A percentile compares a stretch with the other conserved stretches of the same genome.
These are phyloP conservation scores for Teleopsis dalmanni DNA, from an alignment of 1,140 invertebrate species.

Conservation along the genomic window DNA sequence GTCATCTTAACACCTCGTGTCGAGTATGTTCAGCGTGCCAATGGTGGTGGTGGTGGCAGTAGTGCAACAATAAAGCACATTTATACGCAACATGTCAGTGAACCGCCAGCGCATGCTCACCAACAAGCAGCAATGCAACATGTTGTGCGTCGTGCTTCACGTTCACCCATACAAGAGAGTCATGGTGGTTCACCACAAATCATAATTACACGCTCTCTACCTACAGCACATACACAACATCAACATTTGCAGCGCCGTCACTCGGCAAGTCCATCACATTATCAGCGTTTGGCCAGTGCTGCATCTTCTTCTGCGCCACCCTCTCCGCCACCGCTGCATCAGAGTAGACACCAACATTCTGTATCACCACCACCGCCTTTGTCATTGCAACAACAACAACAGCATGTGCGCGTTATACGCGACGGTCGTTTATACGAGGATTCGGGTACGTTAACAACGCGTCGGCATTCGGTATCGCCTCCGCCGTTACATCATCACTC, in stretches of 20 bases:
- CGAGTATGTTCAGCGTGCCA: slow-evolving; percentile 27
- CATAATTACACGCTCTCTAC: slow-evolving; percentile 27
- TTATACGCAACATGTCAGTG: slow-evolving; percentile 19
- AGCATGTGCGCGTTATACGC: slow-evolving; percentile 38
- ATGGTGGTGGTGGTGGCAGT: background rate
- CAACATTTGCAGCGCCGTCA: slow-evolving; percentile 30
- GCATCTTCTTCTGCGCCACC: slow-evolving; percentile 13
- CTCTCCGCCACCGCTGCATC: slow-evolving; percentile 22
- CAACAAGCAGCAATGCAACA: background rate
- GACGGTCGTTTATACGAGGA: slow-evolving; percentile 39
- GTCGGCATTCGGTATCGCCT: slow-evolving; percentile 34
- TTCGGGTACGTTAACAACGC: slow-evolving; percentile 9
- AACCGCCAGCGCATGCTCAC: background rate
- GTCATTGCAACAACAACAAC: slow-evolving; percentile 10
- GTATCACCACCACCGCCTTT: slow-evolving; percentile 22
- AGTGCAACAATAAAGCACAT: slow-evolving; percentile 18
- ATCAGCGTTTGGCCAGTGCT: slow-evolving; percentile 12
- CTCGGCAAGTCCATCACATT: slow-evolving; percentile 31
- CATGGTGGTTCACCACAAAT: slow-evolving; percentile 23
- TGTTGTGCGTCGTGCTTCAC: background rate
- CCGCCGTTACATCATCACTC: slow-evolving; percentile 36
- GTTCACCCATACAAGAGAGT: background rate
- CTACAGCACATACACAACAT: slow-evolving; percentile 6
- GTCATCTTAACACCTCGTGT: slow-evolving; percentile 37
- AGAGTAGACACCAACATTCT: slow-evolving; percentile 2